Evolutionary conservation across 2,797 vertebrate genomes (phyloP).

Genomic region (Thripadectes ignobilis): DNA sequence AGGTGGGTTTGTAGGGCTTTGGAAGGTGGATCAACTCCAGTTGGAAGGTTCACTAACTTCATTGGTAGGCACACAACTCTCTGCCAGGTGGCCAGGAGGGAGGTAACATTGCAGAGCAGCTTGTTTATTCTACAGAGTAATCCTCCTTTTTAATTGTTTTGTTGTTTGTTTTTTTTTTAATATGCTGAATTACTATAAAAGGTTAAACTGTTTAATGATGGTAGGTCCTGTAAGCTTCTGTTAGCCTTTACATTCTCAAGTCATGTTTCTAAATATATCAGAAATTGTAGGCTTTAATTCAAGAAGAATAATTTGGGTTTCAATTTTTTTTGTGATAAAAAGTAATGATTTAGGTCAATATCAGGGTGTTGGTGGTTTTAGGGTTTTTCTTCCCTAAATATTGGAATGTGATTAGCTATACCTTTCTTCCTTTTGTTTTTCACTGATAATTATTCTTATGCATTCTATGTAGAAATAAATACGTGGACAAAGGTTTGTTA

Average conservation of each 20-base stretch:
- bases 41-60: neutral
- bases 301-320: neutral
- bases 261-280: neutral
- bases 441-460: neutral
- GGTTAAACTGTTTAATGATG: neutral
- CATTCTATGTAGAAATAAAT: neutral
- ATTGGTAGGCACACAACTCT: neutral
- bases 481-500: neutral
- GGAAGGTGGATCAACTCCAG: neutral
- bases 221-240: neutral
- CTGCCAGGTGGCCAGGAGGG: neutral
- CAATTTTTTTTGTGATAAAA: neutral
- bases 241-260: neutral
- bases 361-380: neutral
- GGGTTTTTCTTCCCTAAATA: neutral
- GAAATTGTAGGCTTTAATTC: neutral
- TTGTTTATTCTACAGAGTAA: neutral
- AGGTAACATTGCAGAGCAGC: neutral
- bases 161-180: neutral
- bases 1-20: neutral
- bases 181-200: neutral
- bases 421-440: neutral
- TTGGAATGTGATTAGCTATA: neutral
- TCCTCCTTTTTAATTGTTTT: neutral
- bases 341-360: neutral